Conservation (phyloP, 2,113 vertebrate species). For the Montifringilla adamsi region DNA sequence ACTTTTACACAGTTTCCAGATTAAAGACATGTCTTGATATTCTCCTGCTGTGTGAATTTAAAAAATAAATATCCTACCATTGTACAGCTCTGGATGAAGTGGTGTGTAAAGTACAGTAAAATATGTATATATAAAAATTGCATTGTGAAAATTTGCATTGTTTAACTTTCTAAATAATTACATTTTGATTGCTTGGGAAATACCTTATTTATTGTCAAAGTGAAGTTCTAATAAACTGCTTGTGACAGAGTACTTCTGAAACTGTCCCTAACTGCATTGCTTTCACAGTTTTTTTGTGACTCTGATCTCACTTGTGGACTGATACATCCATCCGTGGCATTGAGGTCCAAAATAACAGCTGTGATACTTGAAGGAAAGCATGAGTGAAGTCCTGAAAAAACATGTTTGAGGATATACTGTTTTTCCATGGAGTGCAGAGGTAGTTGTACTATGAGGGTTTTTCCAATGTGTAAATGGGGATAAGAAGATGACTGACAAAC, state of each 20-base stretch:
- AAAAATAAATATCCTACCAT: neutral
- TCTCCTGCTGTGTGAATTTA: neutral
- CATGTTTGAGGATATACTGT: neutral
- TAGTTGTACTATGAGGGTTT: neutral
- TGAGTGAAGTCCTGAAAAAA: neutral
- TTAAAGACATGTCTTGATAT: neutral
- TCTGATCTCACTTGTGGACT: neutral
- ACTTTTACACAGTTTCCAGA: neutral
- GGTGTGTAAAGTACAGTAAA: slow-evolving; percentile 52
- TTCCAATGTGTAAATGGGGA: neutral
- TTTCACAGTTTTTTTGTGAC: neutral
- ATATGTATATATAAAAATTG: slow-evolving; percentile 59
- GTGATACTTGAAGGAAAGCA: neutral
- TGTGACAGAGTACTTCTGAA: slow-evolving; percentile 25
- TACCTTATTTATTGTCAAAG: slow-evolving; percentile 63
- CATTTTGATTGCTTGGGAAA: slow-evolving; percentile 43
- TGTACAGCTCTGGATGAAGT: slow-evolving; percentile 29
- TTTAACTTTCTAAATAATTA: slow-evolving; percentile 69
- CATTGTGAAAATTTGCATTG: slow-evolving; percentile 43
- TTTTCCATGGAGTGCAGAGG: neutral
- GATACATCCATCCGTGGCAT: neutral
- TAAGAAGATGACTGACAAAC: neutral
- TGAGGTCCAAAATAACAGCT: neutral
- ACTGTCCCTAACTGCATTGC: neutral
- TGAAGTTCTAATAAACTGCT: slow-evolving; percentile 64